Evolutionary conservation across 2,797 vertebrate species (phyloP), one percentile per base, ranked within the genome.

Genomic region (Aphelocoma californica): DNA sequence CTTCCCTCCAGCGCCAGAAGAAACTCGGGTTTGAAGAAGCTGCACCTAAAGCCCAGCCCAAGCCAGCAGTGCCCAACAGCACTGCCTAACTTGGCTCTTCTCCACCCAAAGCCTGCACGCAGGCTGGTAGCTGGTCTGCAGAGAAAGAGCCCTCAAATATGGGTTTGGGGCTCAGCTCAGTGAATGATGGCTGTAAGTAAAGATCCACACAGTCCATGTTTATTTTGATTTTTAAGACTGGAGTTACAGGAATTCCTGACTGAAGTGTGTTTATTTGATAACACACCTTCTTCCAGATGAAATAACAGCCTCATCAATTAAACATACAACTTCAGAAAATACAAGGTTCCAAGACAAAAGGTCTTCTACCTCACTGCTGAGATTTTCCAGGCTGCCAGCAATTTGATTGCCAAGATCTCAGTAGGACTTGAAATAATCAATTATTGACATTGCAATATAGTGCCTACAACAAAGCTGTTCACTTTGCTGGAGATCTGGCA

Each of bases 341-440:
- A 60, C 40, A 57, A 31, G 16, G 16, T 67, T 90, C 62, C 56
- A 53, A 34, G 38, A 58, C 62, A 77, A 81, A 85, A 84, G 36
- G 2, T 25, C 50, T 69, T 54, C 79, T 60, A 6, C 44, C 19
- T 54, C 69, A 14, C 69, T 71, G 69, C 81, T 67, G 83, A 79
- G 66, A 51, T 79, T 79, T 70, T 67, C 38, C 84, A 69, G 56
- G 53, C 81, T 94, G 70, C 70, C 86, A 86, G 54, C 20, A 54
- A 32, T 69, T 48, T 29, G 18, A 61, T 50, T 90, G 92, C 91
- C 94, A 86, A 89, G 70, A 83, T 69, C 81, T 61, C 71, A 1
- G 65, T 7, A 91, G 85, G 87, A 92, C 73, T 4, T 31, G 56
- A 53, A 56, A 54, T 45, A 96, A 83, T 93, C 92, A 90, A 73